A percentile compares a stretch with the other conserved stretches of the same genome.
These are phyloP conservation scores for Parazoanthus atlanticus DNA, from an alignment of 92 coral and sea anemone genomes.

Conservation along the genomic window DNA sequence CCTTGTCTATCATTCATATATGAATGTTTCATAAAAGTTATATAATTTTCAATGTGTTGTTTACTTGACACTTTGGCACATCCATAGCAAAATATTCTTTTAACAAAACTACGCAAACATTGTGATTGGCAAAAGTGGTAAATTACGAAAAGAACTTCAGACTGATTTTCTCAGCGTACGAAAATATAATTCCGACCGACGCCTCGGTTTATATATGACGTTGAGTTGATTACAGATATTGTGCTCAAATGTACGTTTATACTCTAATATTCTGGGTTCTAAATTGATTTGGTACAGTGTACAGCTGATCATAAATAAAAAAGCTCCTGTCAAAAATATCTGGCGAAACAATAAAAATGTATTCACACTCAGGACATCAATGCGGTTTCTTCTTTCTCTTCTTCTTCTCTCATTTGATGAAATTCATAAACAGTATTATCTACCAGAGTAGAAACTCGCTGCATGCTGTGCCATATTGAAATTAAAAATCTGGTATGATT, in stretches of 20 bases:
- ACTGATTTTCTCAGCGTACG: neutral
- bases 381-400: no score
- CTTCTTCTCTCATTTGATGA: neutral
- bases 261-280: neutral
- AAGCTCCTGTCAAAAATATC: conserved; percentile 2
- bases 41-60: no score
- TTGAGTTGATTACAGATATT: neutral
- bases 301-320: neutral
- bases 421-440: neutral
- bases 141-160: neutral
- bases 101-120: neutral
- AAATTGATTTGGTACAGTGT: neutral
- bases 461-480: neutral
- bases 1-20: neutral
- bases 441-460: neutral
- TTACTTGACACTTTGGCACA: neutral
- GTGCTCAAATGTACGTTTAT: neutral
- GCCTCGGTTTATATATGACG: neutral
- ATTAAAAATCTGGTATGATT: no score
- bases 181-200: neutral
- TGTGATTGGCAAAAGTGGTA: neutral
- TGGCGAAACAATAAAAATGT: neutral
- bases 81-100: neutral
- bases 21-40: neutral
- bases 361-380: neutral